Base-by-base conservation (phyloP, 2,113 vertebrate genomes). In the Aptenodytes forsteri region DNA sequence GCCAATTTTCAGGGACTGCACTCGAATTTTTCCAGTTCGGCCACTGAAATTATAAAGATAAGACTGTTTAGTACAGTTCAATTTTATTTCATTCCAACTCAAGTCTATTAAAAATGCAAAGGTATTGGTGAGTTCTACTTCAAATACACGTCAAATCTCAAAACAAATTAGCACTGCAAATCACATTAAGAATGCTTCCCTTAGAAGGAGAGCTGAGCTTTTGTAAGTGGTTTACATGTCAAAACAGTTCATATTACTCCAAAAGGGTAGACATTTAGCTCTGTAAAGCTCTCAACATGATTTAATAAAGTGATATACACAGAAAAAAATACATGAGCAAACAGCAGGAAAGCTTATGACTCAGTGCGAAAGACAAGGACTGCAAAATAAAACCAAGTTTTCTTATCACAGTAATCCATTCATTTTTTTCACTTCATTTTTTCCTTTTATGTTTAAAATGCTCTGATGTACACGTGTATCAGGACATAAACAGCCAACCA, bases 1-100 rank as follows among this genome's bases (percentile, higher is more conserved):
- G 58, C 99, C 99, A 67, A 99, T 99, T 98, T 99, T 99, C 98
- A 99, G 98, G 90, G 99, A 99, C 89, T 99, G 98, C 73, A 99
- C 99, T 44, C 99, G 98, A 83, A 99, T 99, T 98, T 99, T 99
- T 91, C 99, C 99, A 91, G 99, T 99, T 86, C 99, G 99, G 76
- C 99, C 99, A 50, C 99, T 99, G 92, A 95, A 98, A 98, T 95
- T 2, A 89, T 22, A 98, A 88, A 96, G 62, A 96, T 29, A 88
- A 61, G 69, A 76, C 46, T 5, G 92, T 44, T 82, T 81, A 88
- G 82, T 22, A 58, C n/a, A 94, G 55, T 93, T 89, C 42, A 52
- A 85, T 65, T 79, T 85, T 9, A 87, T 44, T 69, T 87, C 4
- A 36, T 49, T 91, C 16, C 65, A 79, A 78, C 18, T 91, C 12